These are phyloP conservation scores for Tokudaia muenninki DNA, from an alignment of 2,797 vertebrate genomes.

Conservation along the genomic window DNA sequence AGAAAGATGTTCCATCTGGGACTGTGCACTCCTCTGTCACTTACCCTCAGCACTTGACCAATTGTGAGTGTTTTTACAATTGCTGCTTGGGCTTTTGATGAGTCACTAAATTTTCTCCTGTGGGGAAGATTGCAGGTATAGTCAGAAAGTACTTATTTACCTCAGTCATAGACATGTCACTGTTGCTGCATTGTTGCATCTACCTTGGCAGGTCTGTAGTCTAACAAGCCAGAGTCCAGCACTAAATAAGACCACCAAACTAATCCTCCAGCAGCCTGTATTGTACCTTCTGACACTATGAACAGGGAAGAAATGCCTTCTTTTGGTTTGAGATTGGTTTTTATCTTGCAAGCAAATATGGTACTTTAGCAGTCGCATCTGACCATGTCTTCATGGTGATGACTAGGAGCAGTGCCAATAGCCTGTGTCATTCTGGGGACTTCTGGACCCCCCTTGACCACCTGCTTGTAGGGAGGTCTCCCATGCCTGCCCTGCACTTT, in stretches of 20 bases:
- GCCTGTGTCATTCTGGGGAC: not conserved
- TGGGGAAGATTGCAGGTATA: not conserved
- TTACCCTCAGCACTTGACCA: not conserved
- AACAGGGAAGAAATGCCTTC: not conserved
- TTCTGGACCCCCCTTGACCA: not conserved
- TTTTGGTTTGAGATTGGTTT: not conserved
- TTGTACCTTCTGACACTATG: not conserved
- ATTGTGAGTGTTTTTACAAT: not conserved
- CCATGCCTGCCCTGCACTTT: not conserved
- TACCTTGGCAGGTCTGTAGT: not conserved
- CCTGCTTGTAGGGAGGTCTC: too few species aligned
- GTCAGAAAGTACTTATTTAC: not conserved
- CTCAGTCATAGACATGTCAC: not conserved
- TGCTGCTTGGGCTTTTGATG: not conserved
- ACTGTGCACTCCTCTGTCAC: not conserved
- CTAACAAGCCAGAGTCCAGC: not conserved
- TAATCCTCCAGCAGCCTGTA: not conserved
- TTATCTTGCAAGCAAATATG: not conserved
- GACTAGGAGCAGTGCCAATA: not conserved
- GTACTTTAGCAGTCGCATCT: not conserved
- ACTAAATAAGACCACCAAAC: not conserved
- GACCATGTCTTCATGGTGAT: not conserved
- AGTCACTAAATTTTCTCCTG: not conserved
- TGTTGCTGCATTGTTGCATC: not conserved
- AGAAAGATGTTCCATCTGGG: not conserved